Evolutionary conservation across 2,888 invertebrate species (phyloP), one percentile per base, ranked within the genome.

Genomic region (Euclidia mi): DNA sequence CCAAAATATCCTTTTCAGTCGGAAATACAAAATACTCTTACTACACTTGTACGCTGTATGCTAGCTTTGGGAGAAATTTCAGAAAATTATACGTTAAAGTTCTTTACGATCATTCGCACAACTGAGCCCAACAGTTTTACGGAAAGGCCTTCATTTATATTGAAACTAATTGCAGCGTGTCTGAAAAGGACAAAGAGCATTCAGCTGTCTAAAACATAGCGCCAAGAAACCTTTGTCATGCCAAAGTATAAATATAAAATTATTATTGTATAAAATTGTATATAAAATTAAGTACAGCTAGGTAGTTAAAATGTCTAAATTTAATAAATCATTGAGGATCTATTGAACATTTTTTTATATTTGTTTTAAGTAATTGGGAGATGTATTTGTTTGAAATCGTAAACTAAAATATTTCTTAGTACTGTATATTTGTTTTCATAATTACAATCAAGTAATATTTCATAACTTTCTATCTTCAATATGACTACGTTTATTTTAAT

Each of bases 181-280:
- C 17, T 41, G 14, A 12, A 11, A 42, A 28, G 28, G 14, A 10
- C 10, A 17, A 11, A 25, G 25, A n/a, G 9, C 12, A 51, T 20
- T 45, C 15, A 40, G 32, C 20, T 65, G 69, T 69, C 28, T 42
- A 12, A 64, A 72, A 56, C 52, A 71, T 20, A 37, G 44, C 44
- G 31, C 38, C 10, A 59, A 41, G 25, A 32, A n/a, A 25, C 15
- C 20, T 41, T 62, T 56, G 55, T 56, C 59, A 65, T 79, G 82
- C 75, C 79, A 79, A 79, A 71, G 41, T 75, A 71, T 58, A 49
- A 58, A 55, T 58, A 56, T 58, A 57, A 63, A 58, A 57, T 63
- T 65, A 66, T 71, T 59, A 83, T 67, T 76, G 76, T 83, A 75
- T 82, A 83, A 46, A 78, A 79, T 82, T 84, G 83, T 84, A 82